phyloP scores from a whole-genome alignment of 2,113 vertebrate genomes.

The Prolemur simus region DNA sequence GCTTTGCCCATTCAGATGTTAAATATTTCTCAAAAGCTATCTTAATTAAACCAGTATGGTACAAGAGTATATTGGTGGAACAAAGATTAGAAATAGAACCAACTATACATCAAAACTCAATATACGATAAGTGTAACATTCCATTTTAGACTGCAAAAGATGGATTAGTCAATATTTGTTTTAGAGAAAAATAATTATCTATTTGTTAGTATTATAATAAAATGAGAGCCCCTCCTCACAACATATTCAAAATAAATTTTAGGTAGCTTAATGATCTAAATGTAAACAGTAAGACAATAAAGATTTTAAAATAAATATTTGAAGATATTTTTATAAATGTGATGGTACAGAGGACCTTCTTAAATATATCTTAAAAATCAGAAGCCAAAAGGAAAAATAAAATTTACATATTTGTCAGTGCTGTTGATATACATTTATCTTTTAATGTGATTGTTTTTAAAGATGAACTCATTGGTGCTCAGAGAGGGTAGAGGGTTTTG shows the following conservation, averaged over 20 bases:
- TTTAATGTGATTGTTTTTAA: background rate
- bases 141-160: background rate
- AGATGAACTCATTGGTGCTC: background rate
- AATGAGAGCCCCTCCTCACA: background rate
- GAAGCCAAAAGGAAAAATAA: background rate
- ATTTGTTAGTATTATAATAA: background rate
- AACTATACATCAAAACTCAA: background rate
- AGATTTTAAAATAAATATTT: constrained; percentile 1
- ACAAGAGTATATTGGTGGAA: background rate
- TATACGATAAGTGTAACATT: background rate
- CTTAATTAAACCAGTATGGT: constrained; percentile 2
- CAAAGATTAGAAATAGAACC: background rate
- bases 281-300: background rate
- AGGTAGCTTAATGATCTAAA: background rate
- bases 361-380: background rate
- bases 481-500: background rate
- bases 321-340: background rate
- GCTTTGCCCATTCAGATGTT: constrained; percentile 1
- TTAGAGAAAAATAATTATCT: background rate
- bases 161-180: background rate
- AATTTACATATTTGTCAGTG: background rate
- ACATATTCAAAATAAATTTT: constrained; percentile 17
- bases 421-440: background rate
- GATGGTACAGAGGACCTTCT: background rate
- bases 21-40: constrained; percentile 25